Percentiles rank a stretch among this genome's conserved stretches.
These are phyloP conservation scores for Phylloscopus whistleri DNA, from an alignment of 2,113 vertebrate species.

Conservation along the genomic window DNA sequence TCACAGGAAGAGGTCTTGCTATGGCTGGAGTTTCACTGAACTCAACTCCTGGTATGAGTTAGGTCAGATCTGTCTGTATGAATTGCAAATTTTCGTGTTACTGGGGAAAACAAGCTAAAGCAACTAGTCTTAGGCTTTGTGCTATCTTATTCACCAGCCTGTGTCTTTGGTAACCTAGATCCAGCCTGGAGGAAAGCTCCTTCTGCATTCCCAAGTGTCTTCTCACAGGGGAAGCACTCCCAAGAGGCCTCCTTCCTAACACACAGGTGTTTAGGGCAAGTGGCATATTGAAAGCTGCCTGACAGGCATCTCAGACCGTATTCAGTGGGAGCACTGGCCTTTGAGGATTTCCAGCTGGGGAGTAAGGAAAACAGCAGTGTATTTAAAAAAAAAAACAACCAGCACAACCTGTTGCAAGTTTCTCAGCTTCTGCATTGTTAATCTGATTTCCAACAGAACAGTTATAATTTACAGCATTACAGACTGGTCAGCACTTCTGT, in stretches of 20 bases:
- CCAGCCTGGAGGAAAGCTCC: not conserved
- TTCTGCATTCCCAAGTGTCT: not conserved
- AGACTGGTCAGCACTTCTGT: constrained; percentile 27
- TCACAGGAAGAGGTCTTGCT: not conserved
- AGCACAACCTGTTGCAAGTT: not conserved
- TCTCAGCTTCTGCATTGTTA: not conserved
- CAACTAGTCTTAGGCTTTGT: not conserved
- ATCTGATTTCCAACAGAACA: not conserved
- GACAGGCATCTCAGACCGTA: not conserved
- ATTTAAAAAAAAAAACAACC: not conserved
- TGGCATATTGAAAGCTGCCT: not conserved
- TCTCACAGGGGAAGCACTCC: not conserved
- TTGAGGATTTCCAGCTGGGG: not conserved
- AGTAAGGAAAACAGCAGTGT: not conserved
- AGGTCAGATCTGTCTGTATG: not conserved
- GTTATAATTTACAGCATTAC: constrained; percentile 10
- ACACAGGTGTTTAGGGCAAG: not conserved
- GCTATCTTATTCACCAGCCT: not conserved
- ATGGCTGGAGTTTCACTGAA: not conserved
- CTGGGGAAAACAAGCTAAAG: not conserved
- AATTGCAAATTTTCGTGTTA: not conserved
- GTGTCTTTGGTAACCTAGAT: not conserved
- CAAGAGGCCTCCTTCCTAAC: not conserved
- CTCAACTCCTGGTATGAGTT: not conserved
- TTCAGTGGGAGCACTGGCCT: not conserved